Conservation (phyloP, 2,113 vertebrate genomes). For the Petrocephalus zakoni region DNA sequence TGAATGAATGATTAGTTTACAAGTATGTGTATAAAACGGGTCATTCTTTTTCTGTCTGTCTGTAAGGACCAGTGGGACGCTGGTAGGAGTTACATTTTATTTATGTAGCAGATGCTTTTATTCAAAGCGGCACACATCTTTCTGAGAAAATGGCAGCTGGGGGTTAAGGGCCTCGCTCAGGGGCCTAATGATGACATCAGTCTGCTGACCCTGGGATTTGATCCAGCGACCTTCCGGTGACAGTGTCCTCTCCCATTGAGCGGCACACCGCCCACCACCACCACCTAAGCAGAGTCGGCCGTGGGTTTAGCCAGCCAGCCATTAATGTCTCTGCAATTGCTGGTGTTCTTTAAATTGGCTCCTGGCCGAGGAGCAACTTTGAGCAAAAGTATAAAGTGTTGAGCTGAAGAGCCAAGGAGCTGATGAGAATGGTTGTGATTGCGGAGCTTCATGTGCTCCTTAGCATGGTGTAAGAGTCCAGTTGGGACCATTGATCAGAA, state of each 20-base stretch:
- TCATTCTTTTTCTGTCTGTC: neutral
- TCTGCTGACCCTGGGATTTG: neutral
- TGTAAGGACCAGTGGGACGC: neutral
- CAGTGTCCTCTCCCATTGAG: neutral
- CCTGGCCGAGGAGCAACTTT: neutral
- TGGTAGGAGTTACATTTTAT: neutral
- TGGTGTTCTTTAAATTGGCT: neutral
- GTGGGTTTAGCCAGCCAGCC: neutral
- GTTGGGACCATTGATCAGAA: neutral
- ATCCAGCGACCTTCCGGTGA: neutral
- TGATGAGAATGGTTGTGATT: neutral
- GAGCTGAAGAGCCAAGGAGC: neutral
- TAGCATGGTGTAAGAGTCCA: neutral
- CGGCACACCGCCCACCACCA: neutral
- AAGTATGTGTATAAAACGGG: neutral
- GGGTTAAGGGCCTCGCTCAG: neutral
- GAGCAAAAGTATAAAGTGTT: neutral
- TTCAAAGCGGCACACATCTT: neutral
- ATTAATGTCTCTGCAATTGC: neutral
- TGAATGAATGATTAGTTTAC: neutral
- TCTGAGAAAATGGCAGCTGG: neutral
- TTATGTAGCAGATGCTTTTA: neutral
- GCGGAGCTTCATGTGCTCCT: neutral
- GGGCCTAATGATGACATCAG: neutral
- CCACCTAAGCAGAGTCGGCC: neutral